A percentile compares a stretch with the other conserved stretches of the same genome.
Evolutionary conservation across 2,113 vertebrate species (phyloP).

Genomic region (Eudorcas thomsonii): DNA sequence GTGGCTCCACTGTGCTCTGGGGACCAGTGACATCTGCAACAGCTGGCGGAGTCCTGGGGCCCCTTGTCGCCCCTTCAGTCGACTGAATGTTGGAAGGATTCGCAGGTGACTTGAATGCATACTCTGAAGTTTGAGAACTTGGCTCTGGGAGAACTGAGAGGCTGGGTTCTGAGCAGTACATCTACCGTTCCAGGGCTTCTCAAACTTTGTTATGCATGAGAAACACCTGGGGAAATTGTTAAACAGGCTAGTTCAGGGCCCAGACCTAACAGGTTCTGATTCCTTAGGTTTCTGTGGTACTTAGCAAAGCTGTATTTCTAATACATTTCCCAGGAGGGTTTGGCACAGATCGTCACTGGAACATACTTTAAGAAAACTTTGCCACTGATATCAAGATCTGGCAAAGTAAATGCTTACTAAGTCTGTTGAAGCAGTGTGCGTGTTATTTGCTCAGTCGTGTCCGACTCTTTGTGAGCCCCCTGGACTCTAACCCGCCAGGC

Average conservation of each 20-base stretch:
- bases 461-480: not conserved
- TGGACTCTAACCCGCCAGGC: not conserved
- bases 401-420: not conserved
- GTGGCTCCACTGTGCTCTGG: not conserved
- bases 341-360: not conserved
- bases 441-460: not conserved
- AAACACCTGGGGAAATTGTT: not conserved
- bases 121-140: not conserved
- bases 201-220: not conserved
- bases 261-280: not conserved
- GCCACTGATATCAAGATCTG: not conserved
- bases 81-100: not conserved
- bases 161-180: not conserved
- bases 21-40: not conserved
- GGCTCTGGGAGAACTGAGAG: not conserved
- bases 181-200: not conserved
- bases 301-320: constrained; percentile 17
- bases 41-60: not conserved
- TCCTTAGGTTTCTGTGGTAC: not conserved
- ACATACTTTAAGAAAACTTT: not conserved
- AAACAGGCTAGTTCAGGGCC: not conserved
- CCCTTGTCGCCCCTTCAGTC: not conserved
- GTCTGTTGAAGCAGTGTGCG: not conserved
- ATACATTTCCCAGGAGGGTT: not conserved
- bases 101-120: not conserved